Percentiles rank a stretch among this genome's conserved stretches.
Evolutionary conservation across 1,140 invertebrate species (phyloP).

Genomic region (Antheraea pernyi): DNA sequence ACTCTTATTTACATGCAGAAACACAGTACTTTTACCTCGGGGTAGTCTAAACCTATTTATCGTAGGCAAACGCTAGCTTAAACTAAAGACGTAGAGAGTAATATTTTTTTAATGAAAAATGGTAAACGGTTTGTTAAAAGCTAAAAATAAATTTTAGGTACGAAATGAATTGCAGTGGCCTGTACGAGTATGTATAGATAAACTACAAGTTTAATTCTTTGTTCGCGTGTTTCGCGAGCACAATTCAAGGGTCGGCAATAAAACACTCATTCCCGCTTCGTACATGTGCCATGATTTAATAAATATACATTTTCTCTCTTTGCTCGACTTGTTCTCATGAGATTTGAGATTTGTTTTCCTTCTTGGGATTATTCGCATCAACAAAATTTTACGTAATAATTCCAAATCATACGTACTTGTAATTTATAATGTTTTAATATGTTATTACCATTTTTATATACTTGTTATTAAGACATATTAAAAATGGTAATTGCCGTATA

Average conservation of each 20-base stretch:
- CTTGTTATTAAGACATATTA: too few relatives aligned
- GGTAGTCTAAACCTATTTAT: too few relatives aligned
- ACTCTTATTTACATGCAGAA: too few relatives aligned
- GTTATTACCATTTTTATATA: too few relatives aligned
- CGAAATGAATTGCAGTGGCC: not conserved
- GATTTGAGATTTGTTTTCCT: constrained; percentile 14
- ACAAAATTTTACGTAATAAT: not conserved
- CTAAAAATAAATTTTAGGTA: not conserved
- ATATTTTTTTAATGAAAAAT: too few relatives aligned
- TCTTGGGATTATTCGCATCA: not conserved
- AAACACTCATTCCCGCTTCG: constrained; percentile 28
- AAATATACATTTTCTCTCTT: constrained; percentile 26
- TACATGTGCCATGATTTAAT: constrained; percentile 31
- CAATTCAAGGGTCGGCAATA: constrained; percentile 20
- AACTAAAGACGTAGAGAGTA: too few relatives aligned
- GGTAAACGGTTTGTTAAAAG: not conserved
- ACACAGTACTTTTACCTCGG: too few relatives aligned
- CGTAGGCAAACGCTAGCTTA: too few relatives aligned
- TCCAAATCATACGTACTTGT: not conserved
- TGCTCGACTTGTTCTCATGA: constrained; percentile 11
- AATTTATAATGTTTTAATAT: not conserved
- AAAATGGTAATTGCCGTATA: too few relatives aligned
- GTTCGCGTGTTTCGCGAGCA: constrained; percentile 13
- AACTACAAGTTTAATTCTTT: not conserved
- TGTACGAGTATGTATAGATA: not conserved